These are phyloP conservation scores for Pristionchus exspectatus DNA, from an alignment of 2,888 invertebrate species.

Conservation along the genomic window DNA sequence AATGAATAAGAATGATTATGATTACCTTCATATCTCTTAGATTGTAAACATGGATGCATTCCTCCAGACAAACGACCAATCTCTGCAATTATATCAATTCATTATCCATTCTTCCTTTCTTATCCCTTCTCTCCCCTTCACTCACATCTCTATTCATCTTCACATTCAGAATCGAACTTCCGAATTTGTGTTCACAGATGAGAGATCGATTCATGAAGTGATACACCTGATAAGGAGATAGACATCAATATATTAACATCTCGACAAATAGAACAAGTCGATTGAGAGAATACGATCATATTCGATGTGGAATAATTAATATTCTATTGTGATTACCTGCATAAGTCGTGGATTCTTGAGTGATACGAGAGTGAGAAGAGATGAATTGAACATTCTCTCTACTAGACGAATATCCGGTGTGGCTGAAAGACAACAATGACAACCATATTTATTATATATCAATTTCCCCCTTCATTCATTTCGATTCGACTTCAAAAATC, in stretches of 20 bases:
- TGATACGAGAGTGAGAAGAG: constrained; percentile 95
- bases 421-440: not conserved
- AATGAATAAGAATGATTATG: not conserved
- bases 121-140: constrained; percentile 62
- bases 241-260: no score
- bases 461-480: not conserved
- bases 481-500: not conserved
- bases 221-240: constrained; percentile 86
- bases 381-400: constrained; percentile 96
- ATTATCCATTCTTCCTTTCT: not conserved
- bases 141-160: constrained; percentile 93
- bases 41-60: constrained; percentile 97
- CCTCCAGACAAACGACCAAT: constrained; percentile 96
- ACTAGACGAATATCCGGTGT: constrained; percentile 82
- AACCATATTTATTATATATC: not conserved
- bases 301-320: not conserved
- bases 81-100: constrained; percentile 83
- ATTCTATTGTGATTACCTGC: constrained; percentile 10
- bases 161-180: constrained; percentile 95
- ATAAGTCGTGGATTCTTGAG: constrained; percentile 80
- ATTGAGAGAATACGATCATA: not conserved
- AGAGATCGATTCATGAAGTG: constrained; percentile 88
- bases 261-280: not conserved
- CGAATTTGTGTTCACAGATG: constrained; percentile 95
- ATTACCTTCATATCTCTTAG: constrained; percentile 83